These are phyloP conservation scores for Philereme vetulata DNA, from an alignment of 2,888 invertebrate genomes.

Conservation along the genomic window DNA sequence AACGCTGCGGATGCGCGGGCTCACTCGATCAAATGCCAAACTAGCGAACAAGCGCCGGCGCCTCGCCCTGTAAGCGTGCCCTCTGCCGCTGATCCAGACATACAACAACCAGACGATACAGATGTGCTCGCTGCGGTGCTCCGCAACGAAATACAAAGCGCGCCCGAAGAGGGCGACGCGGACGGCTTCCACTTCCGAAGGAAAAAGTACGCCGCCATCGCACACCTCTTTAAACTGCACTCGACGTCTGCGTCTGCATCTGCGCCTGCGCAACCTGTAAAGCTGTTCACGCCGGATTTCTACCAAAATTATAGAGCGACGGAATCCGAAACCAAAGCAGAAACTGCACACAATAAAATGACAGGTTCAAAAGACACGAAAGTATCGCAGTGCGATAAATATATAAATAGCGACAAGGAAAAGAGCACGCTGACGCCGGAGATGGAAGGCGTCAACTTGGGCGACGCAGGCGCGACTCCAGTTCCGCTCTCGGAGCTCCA, in stretches of 20 bases:
- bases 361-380: neutral
- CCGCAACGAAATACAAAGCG: slow-evolving; percentile 48
- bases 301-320: neutral
- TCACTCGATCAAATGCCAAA: too few relatives aligned
- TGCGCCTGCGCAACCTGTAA: slow-evolving; percentile 50
- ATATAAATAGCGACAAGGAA: neutral
- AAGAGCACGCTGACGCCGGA: neutral
- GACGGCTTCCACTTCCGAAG: slow-evolving; percentile 43
- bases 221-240: slow-evolving; percentile 55
- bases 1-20: too few relatives aligned
- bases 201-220: slow-evolving; percentile 60
- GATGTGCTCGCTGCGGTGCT: slow-evolving; percentile 43
- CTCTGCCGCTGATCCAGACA: neutral
- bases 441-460: neutral
- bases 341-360: too few relatives aligned
- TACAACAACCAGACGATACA: neutral
- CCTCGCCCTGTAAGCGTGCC: too few relatives aligned
- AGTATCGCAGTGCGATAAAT: neutral
- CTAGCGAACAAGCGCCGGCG: too few relatives aligned
- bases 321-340: neutral
- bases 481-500: neutral
- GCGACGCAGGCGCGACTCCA: too few relatives aligned
- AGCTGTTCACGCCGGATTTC: slow-evolving; percentile 16
- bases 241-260: slow-evolving; percentile 38
- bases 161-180: slow-evolving; percentile 25